These are phyloP conservation scores for Alitta virens DNA, from an alignment of 2,888 invertebrate genomes.

Conservation along the genomic window DNA sequence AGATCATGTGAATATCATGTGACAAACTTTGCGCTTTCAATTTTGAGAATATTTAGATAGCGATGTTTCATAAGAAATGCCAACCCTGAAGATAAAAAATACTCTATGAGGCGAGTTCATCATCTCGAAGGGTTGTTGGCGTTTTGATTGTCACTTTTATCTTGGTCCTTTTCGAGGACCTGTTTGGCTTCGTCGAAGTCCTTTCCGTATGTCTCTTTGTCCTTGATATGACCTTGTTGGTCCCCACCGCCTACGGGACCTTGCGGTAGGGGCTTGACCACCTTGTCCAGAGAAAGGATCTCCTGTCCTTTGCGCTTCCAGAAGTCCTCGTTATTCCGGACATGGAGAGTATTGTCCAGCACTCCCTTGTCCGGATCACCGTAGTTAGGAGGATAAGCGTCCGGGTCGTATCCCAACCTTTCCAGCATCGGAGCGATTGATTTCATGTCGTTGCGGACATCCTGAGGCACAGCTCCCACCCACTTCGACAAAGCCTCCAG, in stretches of 20 bases:
- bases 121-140: no score
- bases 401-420: conserved; percentile 85
- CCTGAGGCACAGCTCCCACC: conserved; percentile 64
- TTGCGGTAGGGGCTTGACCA: not conserved
- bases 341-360: conserved; percentile 60
- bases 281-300: conserved; percentile 14
- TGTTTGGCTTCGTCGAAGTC: not conserved
- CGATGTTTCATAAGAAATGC: no score
- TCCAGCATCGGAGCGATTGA: conserved; percentile 92
- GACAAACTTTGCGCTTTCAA: no score
- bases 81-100: no score
- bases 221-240: not conserved
- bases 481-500: conserved; percentile 77
- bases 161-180: not conserved
- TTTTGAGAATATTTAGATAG: no score
- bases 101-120: no score
- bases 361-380: conserved; percentile 78
- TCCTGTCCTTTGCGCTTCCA: conserved; percentile 19
- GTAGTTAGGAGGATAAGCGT: conserved; percentile 93
- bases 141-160: not conserved
- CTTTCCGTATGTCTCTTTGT: not conserved
- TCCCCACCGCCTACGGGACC: not conserved
- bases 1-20: no score
- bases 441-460: conserved; percentile 89
- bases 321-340: conserved; percentile 52